A percentile compares a stretch with the other conserved stretches of the same genome.
phyloP scores from a whole-genome alignment of 37 sponge, comb jelly and placozoan species.

The Agelas oroides region DNA sequence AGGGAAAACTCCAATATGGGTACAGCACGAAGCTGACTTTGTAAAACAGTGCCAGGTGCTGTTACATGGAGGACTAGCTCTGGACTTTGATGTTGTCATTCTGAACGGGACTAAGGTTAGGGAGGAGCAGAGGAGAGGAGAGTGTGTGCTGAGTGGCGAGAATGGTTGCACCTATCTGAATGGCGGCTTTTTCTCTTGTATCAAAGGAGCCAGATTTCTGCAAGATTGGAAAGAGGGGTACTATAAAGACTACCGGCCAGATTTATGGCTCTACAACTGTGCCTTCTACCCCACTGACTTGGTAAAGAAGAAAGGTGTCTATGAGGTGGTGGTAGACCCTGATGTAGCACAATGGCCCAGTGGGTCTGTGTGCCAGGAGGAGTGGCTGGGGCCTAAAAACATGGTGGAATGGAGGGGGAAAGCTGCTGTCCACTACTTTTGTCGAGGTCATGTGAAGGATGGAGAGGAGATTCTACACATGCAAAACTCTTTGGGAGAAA shows the following conservation, averaged over 20 bases:
- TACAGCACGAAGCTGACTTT: background rate
- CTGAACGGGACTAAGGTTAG: background rate
- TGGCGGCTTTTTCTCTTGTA: conserved; percentile 7
- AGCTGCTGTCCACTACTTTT: too few species aligned
- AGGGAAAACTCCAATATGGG: background rate
- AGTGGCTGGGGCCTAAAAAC: too few species aligned
- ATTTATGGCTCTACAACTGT: conserved; percentile 13
- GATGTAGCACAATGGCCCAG: too few species aligned
- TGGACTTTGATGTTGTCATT: background rate
- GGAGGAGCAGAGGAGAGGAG: background rate
- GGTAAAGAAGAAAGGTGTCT: background rate
- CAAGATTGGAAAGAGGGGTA: background rate
- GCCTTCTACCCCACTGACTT: background rate
- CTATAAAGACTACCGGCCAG: background rate
- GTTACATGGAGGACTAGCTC: background rate
- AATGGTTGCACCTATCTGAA: background rate
- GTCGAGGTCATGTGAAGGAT: too few species aligned
- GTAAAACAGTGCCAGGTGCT: background rate
- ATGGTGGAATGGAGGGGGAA: too few species aligned
- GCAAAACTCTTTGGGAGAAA: too few species aligned
- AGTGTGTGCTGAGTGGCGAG: background rate
- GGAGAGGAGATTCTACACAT: too few species aligned
- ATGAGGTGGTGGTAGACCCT: too few species aligned
- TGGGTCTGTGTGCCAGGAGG: too few species aligned
- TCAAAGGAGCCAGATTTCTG: background rate